A percentile compares a stretch with the other conserved stretches of the same genome.
phyloP scores from a whole-genome alignment of 2,113 vertebrate species.

The Gobiocypris rarus region DNA sequence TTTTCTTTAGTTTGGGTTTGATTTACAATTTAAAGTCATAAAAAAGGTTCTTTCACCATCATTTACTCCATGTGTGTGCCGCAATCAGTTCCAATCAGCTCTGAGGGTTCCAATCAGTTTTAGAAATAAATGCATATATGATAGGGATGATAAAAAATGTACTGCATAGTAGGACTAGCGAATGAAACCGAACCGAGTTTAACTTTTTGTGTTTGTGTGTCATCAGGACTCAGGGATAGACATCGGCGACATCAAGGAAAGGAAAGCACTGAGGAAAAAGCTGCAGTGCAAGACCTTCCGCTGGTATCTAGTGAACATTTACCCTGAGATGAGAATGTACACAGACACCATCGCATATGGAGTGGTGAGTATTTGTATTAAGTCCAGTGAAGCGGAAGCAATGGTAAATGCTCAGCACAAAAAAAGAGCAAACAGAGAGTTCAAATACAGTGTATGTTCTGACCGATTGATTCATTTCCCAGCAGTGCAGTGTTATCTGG shows the following conservation, averaged over 20 bases:
- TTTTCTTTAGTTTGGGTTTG: neutral
- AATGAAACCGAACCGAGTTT: too few relatives aligned
- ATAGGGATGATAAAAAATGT: too few relatives aligned
- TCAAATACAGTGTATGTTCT: neutral
- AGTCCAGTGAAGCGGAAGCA: neutral
- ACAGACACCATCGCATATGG: conserved; percentile 93
- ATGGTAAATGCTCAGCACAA: neutral
- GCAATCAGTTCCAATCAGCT: too few relatives aligned
- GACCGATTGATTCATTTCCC: conserved; percentile 10
- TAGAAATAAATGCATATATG: too few relatives aligned
- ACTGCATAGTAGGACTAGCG: too few relatives aligned
- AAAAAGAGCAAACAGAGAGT: conserved; percentile 24
- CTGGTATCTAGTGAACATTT: conserved; percentile 98
- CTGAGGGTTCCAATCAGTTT: too few relatives aligned
- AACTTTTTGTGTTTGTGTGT: conserved; percentile 44
- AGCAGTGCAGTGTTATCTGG: neutral
- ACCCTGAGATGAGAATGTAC: conserved; percentile 98
- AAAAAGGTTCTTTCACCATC: neutral
- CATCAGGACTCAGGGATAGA: conserved; percentile 93
- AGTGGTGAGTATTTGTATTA: conserved; percentile 81
- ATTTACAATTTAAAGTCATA: neutral
- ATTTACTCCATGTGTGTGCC: neutral
- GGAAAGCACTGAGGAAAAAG: conserved; percentile 93
- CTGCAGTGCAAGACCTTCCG: conserved; percentile 97
- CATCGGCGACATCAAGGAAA: conserved; percentile 91